A percentile compares a stretch with the other conserved stretches of the same genome.
Conservation (phyloP, 2,797 vertebrate genomes). For the Neosilurus hyrtlii region DNA sequence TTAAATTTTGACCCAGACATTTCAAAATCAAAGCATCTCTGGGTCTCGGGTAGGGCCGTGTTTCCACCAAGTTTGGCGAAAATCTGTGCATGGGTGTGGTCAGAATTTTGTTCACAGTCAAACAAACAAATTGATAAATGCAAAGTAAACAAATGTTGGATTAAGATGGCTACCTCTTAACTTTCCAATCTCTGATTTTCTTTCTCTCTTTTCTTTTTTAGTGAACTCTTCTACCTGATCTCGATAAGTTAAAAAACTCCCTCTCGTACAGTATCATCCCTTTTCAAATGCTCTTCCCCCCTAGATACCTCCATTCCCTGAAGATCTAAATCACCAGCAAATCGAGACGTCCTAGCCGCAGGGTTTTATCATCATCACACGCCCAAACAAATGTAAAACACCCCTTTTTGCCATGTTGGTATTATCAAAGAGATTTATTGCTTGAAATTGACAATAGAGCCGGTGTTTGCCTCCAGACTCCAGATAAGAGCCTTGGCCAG, state of each 20-base stretch:
- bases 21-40: too few relatives aligned
- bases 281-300: not conserved
- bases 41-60: too few relatives aligned
- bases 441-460: constrained; percentile 26
- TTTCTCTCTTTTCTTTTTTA: not conserved
- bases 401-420: constrained; percentile 30
- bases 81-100: too few relatives aligned
- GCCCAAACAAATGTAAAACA: constrained; percentile 39
- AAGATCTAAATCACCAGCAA: constrained; percentile 25
- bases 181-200: not conserved
- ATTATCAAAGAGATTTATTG: constrained; percentile 36
- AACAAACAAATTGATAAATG: not conserved
- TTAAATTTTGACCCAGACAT: too few relatives aligned
- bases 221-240: not conserved
- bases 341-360: constrained; percentile 15
- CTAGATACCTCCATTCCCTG: not conserved
- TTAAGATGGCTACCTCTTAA: not conserved
- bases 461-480: constrained; percentile 17
- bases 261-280: not conserved
- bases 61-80: too few relatives aligned
- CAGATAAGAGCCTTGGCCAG: constrained; percentile 20
- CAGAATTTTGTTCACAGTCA: not conserved
- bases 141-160: not conserved
- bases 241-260: not conserved
- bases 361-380: constrained; percentile 29